Base-by-base conservation (phyloP, 64 coral and sea anemone species). In the Porites lutea region DNA sequence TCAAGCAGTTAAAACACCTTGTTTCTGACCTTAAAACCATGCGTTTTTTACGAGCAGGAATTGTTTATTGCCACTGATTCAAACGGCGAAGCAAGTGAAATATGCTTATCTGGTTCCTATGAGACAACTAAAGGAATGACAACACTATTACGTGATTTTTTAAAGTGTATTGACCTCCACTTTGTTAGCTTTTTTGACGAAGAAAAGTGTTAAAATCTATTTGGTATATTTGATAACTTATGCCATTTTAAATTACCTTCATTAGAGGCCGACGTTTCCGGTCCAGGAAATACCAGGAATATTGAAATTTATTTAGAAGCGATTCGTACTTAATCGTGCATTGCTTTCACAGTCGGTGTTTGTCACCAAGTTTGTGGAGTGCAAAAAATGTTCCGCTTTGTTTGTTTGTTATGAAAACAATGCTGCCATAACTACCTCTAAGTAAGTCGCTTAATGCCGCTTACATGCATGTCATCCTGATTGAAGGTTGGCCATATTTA, bases 221-320 rank as follows among this genome's bases (percentile, higher is more conserved):
- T 50, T 68, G 18, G 4, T 10, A 13, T 57, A 9, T 9, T 19
- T 76, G 7, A 46, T 47, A n/a, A 48, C 21, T 68, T 84, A 14
- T 45, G 48, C 64, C 16, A 51, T 51, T 48, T 3, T 47, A 48
- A n/a, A 51, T 52, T 19, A 76, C 49, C 47, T 76, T 3, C 45
- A 19, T 84, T 1, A 68, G 47, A 52, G 10, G 8, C 81, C 16
- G 61, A 69, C 47, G 19, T 52, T 68, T 67, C 62, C 61, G 37
- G 61, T 68, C 81, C 81, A 84, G 81, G 81, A 67, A 84, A 84
- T 84, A 22, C 19, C 63, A 66, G 60, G 60, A 83, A 48, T 83
- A n/a, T n/a, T 52, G 64, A 20, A 2, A 44, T 57, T 22, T 22
- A 8, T 57, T 16, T 51, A 13, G 13, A 37, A 57, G 7, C 5